Conservation (phyloP, 2,888 invertebrate species). For the Eutolmus rufibarbis region DNA sequence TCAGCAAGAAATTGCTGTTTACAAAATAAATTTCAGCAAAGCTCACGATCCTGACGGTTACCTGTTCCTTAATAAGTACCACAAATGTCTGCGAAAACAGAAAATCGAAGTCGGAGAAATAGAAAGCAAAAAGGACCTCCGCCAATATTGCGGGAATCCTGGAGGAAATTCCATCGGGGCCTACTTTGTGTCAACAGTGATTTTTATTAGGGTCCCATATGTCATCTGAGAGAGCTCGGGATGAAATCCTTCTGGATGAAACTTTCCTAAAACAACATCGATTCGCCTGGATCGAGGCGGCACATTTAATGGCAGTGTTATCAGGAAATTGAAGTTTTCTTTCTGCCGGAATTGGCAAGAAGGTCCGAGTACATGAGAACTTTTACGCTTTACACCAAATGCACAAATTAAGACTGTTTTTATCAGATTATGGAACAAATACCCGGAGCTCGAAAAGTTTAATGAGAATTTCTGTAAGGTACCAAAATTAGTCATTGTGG, state of each 20-base stretch:
- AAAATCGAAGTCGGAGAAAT: background rate
- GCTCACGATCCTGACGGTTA: background rate
- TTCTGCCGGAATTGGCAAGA: background rate
- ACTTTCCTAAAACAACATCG: background rate
- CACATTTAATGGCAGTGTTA: background rate
- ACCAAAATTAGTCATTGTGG: background rate
- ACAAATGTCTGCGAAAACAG: background rate
- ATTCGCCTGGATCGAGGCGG: background rate
- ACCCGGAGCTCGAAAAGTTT: background rate
- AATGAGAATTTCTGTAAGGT: background rate
- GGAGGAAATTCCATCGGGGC: conserved; percentile 4
- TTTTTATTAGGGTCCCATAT: conserved; percentile 28
- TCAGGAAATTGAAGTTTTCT: conserved; percentile 10
- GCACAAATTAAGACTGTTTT: background rate
- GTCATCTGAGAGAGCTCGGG: background rate
- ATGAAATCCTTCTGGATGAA: background rate
- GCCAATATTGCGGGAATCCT: conserved; percentile 6
- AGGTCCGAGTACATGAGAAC: background rate
- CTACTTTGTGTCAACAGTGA: conserved; percentile 29
- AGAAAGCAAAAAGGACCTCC: background rate
- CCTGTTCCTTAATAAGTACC: background rate
- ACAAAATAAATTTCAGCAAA: background rate
- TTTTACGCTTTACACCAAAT: background rate
- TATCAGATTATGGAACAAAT: background rate
- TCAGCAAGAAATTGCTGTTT: background rate